Evolutionary conservation across 2,113 vertebrate genomes (phyloP), one percentile per base, ranked within the genome.

Genomic region (Lampris incognitus): DNA sequence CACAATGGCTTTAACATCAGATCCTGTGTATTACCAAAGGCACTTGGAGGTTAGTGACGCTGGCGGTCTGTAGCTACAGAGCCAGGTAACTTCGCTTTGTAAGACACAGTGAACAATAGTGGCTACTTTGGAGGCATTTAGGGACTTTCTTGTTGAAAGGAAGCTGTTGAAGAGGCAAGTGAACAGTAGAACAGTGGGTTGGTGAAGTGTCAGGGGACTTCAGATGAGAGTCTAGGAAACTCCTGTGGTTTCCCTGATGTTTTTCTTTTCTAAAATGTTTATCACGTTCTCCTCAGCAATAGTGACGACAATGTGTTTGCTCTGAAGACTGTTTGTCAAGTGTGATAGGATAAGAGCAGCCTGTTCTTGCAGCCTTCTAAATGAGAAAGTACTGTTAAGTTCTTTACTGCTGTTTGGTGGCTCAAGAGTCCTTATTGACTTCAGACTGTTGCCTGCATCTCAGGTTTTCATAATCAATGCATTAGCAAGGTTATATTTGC

Each of bases 131-230:
- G 51, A 66, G 60, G 39, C 50, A 50, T 49, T 49, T n/a, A 1
- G n/a, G 13, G 39, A 62, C 76, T 66, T 49, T 44, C 54, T 1
- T 0, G 4, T 37, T 57, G 77, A 52, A 65, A 67, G 69, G 57
- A 54, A 63, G 69, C 60, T 69, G 52, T 72, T 74, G 44, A 48
- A 72, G 48, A 70, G 57, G 49, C 49, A 49, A 7, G 57, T 65
- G 69, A 81, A 81, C 77, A 69, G 69, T 66, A 65, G 71, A 74
- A 63, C 64, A 81, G 55, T 66, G 64, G 66, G n/a, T 36, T 81
- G 69, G 66, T 3, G 64, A 66, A 81, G 74, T 79, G 64, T 68
- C 81, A 64, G 5, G 81, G 70, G 74, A 52, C 73, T 56, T 72
- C 71, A 73, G 76, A 73, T 78, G 79, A 83, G 79, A 58, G 74